Conservation (phyloP, 2,113 vertebrate species). For the Tragelaphus strepsiceros region DNA sequence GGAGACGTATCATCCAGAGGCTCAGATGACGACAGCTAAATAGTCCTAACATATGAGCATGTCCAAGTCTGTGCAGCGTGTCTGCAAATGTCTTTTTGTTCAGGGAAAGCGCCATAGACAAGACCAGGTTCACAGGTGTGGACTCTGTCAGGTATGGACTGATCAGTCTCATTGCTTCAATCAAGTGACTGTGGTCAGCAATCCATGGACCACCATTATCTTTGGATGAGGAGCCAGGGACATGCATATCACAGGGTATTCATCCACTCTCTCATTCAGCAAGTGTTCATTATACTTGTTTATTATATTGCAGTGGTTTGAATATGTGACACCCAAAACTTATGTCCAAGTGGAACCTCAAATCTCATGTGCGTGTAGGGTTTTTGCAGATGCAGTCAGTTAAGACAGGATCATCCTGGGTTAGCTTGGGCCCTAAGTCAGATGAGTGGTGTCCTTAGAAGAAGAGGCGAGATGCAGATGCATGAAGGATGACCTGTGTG, state of each 20-base stretch:
- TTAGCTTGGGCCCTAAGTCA: background rate
- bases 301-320: background rate
- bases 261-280: no score
- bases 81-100: background rate
- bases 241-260: no score
- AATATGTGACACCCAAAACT: background rate
- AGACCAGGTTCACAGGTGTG: background rate
- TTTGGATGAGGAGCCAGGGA: background rate
- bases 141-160: accelerated
- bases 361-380: background rate
- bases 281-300: no score
- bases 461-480: background rate
- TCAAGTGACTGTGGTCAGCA: accelerated
- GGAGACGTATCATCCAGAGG: no score
- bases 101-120: background rate
- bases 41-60: background rate
- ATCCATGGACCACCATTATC: background rate
- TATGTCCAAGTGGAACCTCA: background rate
- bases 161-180: background rate
- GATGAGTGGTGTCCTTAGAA: background rate
- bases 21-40: background rate
- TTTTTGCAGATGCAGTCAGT: background rate
- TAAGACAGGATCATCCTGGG: background rate
- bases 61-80: background rate
- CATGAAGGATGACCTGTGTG: accelerated